phyloP scores from a whole-genome alignment of 2,888 invertebrate genomes.

The Desoria tigrina region DNA sequence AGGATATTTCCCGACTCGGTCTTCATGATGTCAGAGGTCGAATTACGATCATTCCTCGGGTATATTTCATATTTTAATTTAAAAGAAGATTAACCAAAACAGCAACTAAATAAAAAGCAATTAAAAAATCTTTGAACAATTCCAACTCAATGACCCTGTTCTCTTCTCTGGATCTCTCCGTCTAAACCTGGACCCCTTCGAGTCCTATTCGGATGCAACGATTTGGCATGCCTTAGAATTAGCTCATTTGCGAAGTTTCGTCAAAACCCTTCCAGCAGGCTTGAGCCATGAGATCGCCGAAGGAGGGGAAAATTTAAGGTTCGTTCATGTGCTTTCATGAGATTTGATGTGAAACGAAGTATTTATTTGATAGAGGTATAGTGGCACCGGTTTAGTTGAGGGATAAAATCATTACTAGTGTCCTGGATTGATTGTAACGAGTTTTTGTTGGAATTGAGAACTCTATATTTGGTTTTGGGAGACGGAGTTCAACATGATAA shows the following conservation, averaged over 20 bases:
- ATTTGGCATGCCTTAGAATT: conserved; percentile 86
- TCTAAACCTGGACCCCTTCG: conserved; percentile 90
- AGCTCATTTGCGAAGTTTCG: conserved; percentile 84
- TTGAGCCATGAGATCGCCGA: conserved; percentile 82
- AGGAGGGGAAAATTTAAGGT: conserved; percentile 78
- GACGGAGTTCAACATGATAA: too few relatives aligned
- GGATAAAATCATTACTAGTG: too few relatives aligned
- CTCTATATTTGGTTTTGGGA: too few relatives aligned
- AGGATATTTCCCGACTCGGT: conserved; percentile 78
- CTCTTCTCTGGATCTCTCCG: conserved; percentile 89
- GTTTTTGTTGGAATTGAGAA: too few relatives aligned
- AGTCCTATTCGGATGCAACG: conserved; percentile 73
- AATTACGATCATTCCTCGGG: conserved; percentile 73
- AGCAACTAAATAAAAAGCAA: neutral
- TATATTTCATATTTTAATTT: conserved; percentile 26
- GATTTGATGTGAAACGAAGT: neutral
- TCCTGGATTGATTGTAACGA: too few relatives aligned
- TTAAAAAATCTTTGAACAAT: too few relatives aligned
- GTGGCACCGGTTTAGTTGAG: neutral
- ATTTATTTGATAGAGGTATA: too few relatives aligned
- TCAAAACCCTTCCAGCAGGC: conserved; percentile 73
- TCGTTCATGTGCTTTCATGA: neutral
- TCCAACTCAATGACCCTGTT: conserved; percentile 79
- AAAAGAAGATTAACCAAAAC: neutral
- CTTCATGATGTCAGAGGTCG: conserved; percentile 80